Evolutionary conservation across 2,797 vertebrate species (phyloP).

Genomic region (Aratinga solstitialis): DNA sequence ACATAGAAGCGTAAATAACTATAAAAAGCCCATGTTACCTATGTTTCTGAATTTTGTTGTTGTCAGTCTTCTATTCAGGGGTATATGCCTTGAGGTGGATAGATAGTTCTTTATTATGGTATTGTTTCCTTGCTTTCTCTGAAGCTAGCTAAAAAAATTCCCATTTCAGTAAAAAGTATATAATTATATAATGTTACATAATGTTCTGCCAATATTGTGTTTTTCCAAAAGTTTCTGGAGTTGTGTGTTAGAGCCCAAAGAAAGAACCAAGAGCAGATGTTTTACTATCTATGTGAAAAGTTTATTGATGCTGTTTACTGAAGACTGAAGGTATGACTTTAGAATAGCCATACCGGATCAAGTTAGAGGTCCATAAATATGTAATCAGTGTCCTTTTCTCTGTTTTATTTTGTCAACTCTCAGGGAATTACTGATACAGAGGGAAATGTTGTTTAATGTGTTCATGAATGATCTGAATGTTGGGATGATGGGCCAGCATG

Average conservation of each 20-base stretch:
- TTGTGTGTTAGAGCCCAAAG: neutral
- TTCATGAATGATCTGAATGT: neutral
- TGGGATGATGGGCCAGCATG: neutral
- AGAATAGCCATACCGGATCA: neutral
- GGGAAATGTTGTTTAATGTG: neutral
- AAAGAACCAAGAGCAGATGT: neutral
- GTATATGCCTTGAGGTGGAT: neutral
- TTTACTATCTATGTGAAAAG: neutral
- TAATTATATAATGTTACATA: neutral
- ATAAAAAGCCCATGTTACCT: neutral
- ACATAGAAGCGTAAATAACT: neutral
- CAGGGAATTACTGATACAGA: neutral
- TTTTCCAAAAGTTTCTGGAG: neutral
- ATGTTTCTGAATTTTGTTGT: neutral
- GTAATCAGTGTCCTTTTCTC: neutral
- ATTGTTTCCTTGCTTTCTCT: neutral
- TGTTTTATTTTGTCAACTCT: rapidly evolving
- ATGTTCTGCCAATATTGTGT: neutral
- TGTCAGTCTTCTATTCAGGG: neutral
- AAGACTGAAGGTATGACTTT: neutral
- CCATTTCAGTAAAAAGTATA: neutral
- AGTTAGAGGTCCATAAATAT: neutral
- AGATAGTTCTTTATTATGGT: neutral
- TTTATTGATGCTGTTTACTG: neutral
- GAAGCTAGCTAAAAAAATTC: neutral